Conservation (phyloP, 1,140 invertebrate genomes). For the Drosophila equinoxialis region DNA sequence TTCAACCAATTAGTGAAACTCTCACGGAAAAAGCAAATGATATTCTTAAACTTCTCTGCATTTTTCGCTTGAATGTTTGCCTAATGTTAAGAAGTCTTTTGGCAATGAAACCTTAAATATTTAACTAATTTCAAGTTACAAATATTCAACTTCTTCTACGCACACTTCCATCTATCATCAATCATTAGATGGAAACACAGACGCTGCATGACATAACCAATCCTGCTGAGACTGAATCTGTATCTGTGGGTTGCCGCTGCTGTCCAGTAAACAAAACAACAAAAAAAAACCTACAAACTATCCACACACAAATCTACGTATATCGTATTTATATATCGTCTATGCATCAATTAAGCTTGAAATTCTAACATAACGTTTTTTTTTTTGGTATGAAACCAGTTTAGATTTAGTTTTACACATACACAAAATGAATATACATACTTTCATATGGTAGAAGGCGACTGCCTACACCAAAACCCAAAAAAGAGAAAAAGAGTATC, state of each 20-base stretch:
- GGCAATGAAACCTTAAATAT: conserved; percentile 8
- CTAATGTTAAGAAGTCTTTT: too few species aligned
- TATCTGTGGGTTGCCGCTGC: conserved; percentile 21
- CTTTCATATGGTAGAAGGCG: conserved; percentile 21
- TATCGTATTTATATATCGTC: conserved; percentile 22
- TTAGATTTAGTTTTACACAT: conserved; percentile 33
- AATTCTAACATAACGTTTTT: conserved; percentile 61
- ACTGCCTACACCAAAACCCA: conserved; percentile 42
- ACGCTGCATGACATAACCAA: conserved; percentile 68
- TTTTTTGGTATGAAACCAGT: conserved; percentile 62
- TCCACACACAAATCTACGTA: conserved; percentile 10
- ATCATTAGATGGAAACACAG: conserved; percentile 51
- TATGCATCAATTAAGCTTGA: conserved; percentile 75
- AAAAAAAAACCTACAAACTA: conserved; percentile 25
- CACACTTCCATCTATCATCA: conserved; percentile 48
- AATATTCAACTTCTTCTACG: conserved; percentile 5
- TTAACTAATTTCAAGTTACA: conserved; percentile 35
- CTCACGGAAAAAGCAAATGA: too few species aligned
- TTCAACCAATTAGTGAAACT: too few species aligned
- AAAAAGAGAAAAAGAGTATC: conserved; percentile 26
- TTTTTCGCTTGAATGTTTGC: too few species aligned
- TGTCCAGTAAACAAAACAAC: background rate
- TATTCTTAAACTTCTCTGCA: too few species aligned
- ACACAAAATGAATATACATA: conserved; percentile 1
- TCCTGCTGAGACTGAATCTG: conserved; percentile 59